Percentiles rank a stretch among this genome's conserved stretches.
These are phyloP conservation scores for Mus spicilegus DNA, from an alignment of 2,113 vertebrate species.

Conservation along the genomic window DNA sequence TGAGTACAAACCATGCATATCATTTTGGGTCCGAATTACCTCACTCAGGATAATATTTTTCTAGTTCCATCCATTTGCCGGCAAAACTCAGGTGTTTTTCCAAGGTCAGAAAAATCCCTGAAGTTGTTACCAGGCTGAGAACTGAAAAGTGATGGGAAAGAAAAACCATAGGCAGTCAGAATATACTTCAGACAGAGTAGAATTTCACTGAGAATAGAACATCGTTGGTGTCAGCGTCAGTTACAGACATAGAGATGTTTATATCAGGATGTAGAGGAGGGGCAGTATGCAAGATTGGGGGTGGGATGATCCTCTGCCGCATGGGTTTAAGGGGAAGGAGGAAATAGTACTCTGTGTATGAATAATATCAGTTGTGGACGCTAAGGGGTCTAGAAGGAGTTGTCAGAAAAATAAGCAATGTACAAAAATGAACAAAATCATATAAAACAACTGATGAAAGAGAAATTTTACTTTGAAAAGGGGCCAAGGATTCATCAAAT, in stretches of 20 bases:
- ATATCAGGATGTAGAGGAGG: rapidly evolving
- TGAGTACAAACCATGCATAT: too few relatives aligned
- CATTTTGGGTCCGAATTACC: too few relatives aligned
- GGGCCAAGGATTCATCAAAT: not conserved
- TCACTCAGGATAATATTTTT: too few relatives aligned
- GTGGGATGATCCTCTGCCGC: rapidly evolving
- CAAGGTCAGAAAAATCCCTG: not conserved
- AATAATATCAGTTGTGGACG: not conserved
- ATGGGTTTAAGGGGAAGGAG: not conserved
- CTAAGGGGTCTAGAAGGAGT: not conserved
- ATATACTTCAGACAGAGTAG: not conserved
- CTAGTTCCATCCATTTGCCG: too few relatives aligned
- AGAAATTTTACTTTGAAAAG: not conserved
- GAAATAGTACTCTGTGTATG: not conserved
- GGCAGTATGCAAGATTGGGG: too few relatives aligned
- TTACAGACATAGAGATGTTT: not conserved
- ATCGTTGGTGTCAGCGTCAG: not conserved
- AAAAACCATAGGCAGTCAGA: not conserved
- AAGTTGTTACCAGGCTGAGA: not conserved
- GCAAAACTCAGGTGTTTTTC: not conserved
- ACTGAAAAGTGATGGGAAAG: not conserved
- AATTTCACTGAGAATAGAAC: not conserved
- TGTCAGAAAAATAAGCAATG: not conserved
- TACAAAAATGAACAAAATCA: not conserved
- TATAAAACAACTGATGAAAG: not conserved